Conservation (phyloP, 2,113 vertebrate species). For the Mus pahari region DNA sequence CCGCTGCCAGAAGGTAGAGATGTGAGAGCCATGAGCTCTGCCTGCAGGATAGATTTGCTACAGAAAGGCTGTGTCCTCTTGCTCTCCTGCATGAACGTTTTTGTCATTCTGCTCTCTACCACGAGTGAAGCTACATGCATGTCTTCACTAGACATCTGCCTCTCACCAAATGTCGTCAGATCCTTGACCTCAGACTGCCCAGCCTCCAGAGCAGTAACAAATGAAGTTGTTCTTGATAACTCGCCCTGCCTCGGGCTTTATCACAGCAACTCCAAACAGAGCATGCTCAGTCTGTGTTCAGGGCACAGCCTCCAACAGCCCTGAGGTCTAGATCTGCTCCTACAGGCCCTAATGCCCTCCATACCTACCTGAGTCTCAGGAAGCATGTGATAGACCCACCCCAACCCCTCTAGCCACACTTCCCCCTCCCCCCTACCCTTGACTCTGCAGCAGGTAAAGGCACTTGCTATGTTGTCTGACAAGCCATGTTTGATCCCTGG, state of each 20-base stretch:
- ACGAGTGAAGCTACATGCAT: neutral
- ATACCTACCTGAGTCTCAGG: neutral
- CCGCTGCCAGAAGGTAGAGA: neutral
- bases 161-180: neutral
- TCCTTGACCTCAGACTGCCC: neutral
- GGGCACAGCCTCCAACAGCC: neutral
- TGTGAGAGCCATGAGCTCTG: too few species aligned
- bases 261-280: neutral
- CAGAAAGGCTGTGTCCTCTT: neutral
- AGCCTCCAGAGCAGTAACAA: neutral
- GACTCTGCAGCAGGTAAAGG: neutral
- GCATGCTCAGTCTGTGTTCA: too few species aligned
- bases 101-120: neutral
- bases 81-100: neutral
- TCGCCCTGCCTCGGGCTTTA: neutral
- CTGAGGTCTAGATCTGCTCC: neutral
- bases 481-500: neutral
- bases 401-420: too few species aligned
- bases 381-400: neutral
- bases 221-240: neutral
- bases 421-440: neutral
- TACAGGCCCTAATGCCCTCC: neutral
- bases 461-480: neutral
- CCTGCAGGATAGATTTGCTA: neutral
- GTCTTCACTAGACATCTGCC: neutral